Base-by-base conservation (phyloP, 2,888 invertebrate genomes). In the Cephus pulcher region DNA sequence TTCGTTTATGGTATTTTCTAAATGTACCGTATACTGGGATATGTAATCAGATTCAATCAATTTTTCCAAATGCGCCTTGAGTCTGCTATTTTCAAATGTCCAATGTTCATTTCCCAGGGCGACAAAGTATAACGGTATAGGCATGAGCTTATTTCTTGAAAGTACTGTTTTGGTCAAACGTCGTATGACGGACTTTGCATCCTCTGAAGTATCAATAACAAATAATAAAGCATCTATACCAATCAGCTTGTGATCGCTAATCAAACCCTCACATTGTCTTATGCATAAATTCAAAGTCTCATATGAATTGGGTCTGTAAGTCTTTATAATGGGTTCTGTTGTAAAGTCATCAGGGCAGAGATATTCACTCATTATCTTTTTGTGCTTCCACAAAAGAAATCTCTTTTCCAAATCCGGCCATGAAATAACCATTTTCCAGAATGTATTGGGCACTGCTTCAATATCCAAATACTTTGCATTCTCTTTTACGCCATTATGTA, bases 361-460 rank as follows among this genome's bases (percentile, higher is more conserved):
- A 56, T 92, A 93, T 81, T 92, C 90, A 74, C 91, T 84, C 77
- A 94, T 84, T 91, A 93, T 92, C 82, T 92, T 92, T 80, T 93
- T 92, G 75, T 93, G 86, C 81, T 93, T 90, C 84, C 93, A 90
- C 80, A 92, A 92, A 79, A 88, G 91, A 79, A 92, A 86, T 89
- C 93, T 92, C 86, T 93, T 92, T 34, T 88, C 88, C 75, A 92
- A 84, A 81, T 93, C 92, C 1, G 95, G 94, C 78, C 94, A 92
- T 11, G 94, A 93, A 75, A 95, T 88, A 9, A 94, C 93, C 56
- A 95, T 88, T 91, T 95, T 95, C 95, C 95, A 95, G 84, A 91
- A 93, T 56, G 84, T 80, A 32, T 89, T 93, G 89, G 88, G 92
- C 89, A 86, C 91, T 91, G 89, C 92, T 91, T 85, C 92, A 88